These are phyloP conservation scores for Drosophila subpulchrella DNA, from an alignment of 1,140 invertebrate genomes.

Conservation along the genomic window DNA sequence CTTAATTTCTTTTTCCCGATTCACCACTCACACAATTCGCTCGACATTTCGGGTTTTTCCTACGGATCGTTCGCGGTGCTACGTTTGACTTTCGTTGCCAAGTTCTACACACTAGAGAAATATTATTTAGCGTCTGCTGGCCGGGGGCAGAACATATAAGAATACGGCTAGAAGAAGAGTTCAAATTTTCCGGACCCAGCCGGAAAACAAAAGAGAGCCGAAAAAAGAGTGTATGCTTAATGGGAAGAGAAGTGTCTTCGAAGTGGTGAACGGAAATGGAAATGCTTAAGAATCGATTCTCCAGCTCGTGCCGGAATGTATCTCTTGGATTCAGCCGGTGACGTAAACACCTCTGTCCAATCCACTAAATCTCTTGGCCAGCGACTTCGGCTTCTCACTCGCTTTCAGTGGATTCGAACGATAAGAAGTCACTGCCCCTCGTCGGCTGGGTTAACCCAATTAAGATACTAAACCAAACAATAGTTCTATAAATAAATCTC, in stretches of 20 bases:
- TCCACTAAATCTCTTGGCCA: conserved; percentile 19
- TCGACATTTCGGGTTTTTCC: conserved; percentile 64
- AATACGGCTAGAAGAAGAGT: conserved; percentile 36
- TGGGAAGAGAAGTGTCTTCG: conserved; percentile 10
- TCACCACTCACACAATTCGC: conserved; percentile 67
- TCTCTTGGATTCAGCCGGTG: conserved; percentile 27
- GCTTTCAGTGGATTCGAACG: conserved; percentile 22
- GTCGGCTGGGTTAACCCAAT: conserved; percentile 30
- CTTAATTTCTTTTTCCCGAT: neutral
- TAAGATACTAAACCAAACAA: conserved; percentile 28
- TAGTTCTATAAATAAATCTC: conserved; percentile 35
- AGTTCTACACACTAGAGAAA: conserved; percentile 79
- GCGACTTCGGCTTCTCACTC: conserved; percentile 13
- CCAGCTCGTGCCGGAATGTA: conserved; percentile 27
- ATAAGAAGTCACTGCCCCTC: conserved; percentile 49
- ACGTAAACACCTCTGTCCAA: conserved; percentile 22
- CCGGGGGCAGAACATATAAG: conserved; percentile 19
- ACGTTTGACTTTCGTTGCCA: conserved; percentile 72
- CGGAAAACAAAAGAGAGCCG: conserved; percentile 49
- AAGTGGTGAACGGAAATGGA: conserved; percentile 50
- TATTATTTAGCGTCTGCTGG: conserved; percentile 64
- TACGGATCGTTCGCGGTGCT: conserved; percentile 55
- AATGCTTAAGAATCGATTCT: conserved; percentile 52
- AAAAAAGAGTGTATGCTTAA: conserved; percentile 15
- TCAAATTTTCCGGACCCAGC: conserved; percentile 67